Conservation (phyloP, 2,888 invertebrate genomes). For the Heteromurus nitidus region DNA sequence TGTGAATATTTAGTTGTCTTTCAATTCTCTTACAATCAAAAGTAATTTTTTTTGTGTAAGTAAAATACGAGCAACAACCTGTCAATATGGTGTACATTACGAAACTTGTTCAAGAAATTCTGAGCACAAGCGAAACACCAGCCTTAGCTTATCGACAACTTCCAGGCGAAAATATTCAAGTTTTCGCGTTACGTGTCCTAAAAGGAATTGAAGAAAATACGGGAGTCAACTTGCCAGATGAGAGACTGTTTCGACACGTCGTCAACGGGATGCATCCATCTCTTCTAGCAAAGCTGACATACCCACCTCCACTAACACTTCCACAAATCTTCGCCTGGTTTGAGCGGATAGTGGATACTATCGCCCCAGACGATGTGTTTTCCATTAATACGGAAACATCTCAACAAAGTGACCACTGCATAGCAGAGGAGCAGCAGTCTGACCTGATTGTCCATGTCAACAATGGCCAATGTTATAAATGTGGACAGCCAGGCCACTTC, state of each 20-base stretch:
- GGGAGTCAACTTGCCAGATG: no score
- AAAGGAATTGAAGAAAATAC: no score
- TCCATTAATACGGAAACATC: not conserved
- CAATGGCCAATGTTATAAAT: constrained; percentile 3
- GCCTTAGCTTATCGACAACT: no score
- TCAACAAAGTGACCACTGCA: not conserved
- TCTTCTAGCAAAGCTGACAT: not conserved
- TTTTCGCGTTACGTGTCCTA: no score
- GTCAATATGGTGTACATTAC: no score
- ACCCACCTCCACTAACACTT: not conserved
- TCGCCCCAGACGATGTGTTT: not conserved
- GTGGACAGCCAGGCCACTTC: not conserved
- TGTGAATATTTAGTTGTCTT: no score
- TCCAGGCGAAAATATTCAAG: no score
- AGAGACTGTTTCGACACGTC: not conserved
- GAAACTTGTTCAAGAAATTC: no score
- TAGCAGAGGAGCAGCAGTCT: not conserved
- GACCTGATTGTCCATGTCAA: constrained; percentile 2
- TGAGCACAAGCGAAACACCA: no score
- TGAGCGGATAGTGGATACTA: not conserved
- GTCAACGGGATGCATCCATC: not conserved
- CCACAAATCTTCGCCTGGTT: not conserved
- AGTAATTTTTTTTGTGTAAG: no score
- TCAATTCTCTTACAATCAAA: no score
- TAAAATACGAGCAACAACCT: no score